Evolutionary conservation across 2,113 vertebrate species (phyloP).

Genomic region (Lagopus leucura): DNA sequence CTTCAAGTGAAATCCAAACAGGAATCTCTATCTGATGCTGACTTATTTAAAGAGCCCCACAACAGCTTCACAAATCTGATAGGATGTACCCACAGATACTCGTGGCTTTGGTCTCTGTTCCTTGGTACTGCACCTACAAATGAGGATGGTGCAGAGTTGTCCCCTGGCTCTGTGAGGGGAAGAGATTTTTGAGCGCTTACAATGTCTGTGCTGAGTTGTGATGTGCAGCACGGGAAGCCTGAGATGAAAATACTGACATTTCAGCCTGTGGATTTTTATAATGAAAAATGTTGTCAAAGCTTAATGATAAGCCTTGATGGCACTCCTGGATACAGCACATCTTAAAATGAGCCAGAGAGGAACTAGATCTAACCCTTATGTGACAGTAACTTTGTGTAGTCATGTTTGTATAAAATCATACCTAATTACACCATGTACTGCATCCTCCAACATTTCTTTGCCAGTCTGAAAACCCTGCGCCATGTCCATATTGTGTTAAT

Average conservation of each 20-base stretch:
- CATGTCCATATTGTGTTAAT: neutral
- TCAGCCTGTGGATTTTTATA: neutral
- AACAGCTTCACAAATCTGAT: neutral
- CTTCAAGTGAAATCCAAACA: neutral
- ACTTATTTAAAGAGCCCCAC: rapidly evolving
- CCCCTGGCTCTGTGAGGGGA: neutral
- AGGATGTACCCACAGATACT: neutral
- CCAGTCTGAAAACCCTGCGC: neutral
- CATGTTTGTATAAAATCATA: neutral
- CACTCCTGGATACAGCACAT: neutral
- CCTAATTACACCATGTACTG: neutral
- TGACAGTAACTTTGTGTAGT: neutral
- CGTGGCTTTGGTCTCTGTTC: neutral
- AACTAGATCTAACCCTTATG: neutral
- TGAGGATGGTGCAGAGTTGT: rapidly evolving
- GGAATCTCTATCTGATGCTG: rapidly evolving
- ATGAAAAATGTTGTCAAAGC: neutral
- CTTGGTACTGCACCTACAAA: neutral
- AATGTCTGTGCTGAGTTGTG: neutral
- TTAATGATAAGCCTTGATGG: neutral
- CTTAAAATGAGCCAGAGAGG: neutral
- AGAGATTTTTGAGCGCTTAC: too few relatives aligned
- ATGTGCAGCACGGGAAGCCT: neutral
- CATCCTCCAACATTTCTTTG: neutral
- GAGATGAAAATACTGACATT: neutral